Percentiles rank a stretch among this genome's conserved stretches.
Conservation (phyloP, 2,113 vertebrate species). For the Passer montanus region DNA sequence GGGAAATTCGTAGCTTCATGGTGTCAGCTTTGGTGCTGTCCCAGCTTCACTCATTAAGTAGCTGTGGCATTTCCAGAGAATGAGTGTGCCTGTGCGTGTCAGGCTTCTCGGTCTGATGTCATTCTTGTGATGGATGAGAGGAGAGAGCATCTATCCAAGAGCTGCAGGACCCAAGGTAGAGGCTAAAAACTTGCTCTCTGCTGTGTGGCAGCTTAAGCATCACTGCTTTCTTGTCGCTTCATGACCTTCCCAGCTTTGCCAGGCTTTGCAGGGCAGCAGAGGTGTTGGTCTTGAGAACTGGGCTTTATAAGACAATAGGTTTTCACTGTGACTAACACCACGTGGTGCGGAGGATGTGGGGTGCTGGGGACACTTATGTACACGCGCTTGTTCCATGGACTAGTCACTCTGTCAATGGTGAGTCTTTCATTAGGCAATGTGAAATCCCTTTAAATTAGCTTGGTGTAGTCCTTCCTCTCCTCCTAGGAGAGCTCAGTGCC, state of each 20-base stretch:
- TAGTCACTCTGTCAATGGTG: neutral
- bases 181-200: neutral
- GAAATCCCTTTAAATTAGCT: conserved; percentile 20
- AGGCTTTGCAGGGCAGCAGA: neutral
- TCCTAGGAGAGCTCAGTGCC: neutral
- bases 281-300: neutral
- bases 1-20: conserved; percentile 65
- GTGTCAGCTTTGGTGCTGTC: conserved; percentile 66
- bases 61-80: conserved; percentile 73
- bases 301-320: neutral
- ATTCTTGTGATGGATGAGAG: conserved; percentile 57
- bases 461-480: neutral
- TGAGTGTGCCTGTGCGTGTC: conserved; percentile 27
- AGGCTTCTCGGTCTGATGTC: conserved; percentile 44
- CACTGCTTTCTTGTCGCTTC: fast-evolving
- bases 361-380: neutral
- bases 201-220: neutral
- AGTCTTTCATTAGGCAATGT: conserved; percentile 17
- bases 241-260: neutral
- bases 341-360: neutral
- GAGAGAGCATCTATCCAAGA: conserved; percentile 41
- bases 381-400: neutral
- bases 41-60: conserved; percentile 34
- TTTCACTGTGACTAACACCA: neutral
- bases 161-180: neutral